Conservation (phyloP, 37 sponge, comb jelly and placozoan species). For the Beroe forskalii region DNA sequence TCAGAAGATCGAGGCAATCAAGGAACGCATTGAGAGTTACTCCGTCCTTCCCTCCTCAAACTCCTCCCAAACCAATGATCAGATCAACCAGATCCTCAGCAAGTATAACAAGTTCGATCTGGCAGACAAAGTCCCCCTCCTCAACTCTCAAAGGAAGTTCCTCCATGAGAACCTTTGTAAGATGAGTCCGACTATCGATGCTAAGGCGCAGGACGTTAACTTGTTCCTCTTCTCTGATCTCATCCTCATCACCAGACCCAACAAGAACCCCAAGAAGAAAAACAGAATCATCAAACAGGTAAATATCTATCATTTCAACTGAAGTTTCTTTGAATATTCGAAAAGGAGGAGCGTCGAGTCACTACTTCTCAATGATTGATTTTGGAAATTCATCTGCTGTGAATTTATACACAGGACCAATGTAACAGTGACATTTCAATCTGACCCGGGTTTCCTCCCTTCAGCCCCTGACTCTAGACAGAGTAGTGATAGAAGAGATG, state of each 20-base stretch:
- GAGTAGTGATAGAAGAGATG: slow-evolving; percentile 47
- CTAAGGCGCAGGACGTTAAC: slow-evolving; percentile 28
- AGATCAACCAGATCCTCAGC: slow-evolving; percentile 25
- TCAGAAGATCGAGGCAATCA: slow-evolving; percentile 26
- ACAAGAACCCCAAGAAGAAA: slow-evolving; percentile 17
- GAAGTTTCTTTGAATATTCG: no score
- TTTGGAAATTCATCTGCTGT: no score
- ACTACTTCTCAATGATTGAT: no score
- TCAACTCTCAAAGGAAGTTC: slow-evolving; percentile 28
- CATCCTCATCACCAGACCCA: slow-evolving; percentile 30
- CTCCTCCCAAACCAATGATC: background rate
- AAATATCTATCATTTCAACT: no score
- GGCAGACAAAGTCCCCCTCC: slow-evolving; percentile 37
- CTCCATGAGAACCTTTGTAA: slow-evolving; percentile 41
- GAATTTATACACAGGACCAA: no score
- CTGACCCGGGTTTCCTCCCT: no score
- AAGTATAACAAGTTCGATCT: slow-evolving; percentile 63
- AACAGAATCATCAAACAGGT: slow-evolving; percentile 60
- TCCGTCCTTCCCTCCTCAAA: background rate
- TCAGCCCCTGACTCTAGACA: slow-evolving; percentile 50
- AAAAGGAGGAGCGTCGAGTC: no score
- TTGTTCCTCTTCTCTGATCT: slow-evolving; percentile 52
- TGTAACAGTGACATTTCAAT: no score
- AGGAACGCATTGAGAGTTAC: slow-evolving; percentile 51
- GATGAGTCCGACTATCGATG: background rate